Conservation (phyloP, 1,140 invertebrate species). For the Matsumurasca onukii region DNA sequence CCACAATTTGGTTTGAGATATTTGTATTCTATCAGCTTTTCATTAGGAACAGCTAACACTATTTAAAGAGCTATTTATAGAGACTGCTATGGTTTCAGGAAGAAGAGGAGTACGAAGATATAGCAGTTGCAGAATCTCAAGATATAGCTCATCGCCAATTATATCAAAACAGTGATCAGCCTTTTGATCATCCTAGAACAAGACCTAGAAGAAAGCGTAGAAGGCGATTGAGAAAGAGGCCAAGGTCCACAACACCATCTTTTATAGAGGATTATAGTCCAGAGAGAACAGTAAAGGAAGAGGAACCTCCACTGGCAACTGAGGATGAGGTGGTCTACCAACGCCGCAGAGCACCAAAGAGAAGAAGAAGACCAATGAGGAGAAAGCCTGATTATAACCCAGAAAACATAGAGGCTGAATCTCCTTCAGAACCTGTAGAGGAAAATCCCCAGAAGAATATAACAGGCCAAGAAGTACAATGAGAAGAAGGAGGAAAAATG, state of each 20-base stretch:
- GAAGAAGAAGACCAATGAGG: slow-evolving; percentile 46
- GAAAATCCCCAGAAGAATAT: slow-evolving; percentile 2
- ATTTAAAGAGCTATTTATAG: too few relatives aligned
- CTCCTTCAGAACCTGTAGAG: neutral
- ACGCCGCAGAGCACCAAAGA: slow-evolving; percentile 47
- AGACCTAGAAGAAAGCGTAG: slow-evolving; percentile 35
- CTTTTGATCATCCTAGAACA: neutral
- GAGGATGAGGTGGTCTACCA: slow-evolving; percentile 42
- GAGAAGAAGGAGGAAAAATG: slow-evolving; percentile 38
- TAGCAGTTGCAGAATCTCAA: slow-evolving; percentile 30
- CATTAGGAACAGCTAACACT: too few relatives aligned
- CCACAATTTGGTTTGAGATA: too few relatives aligned
- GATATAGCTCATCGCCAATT: slow-evolving; percentile 28
- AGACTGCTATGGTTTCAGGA: too few relatives aligned
- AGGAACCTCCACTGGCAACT: slow-evolving; percentile 40
- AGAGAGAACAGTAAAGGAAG: slow-evolving; percentile 19
- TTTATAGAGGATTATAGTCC: slow-evolving; percentile 22
- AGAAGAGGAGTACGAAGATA: slow-evolving; percentile 30
- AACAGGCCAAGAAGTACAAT: slow-evolving; percentile 31
- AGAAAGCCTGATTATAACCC: slow-evolving; percentile 12
- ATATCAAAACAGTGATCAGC: slow-evolving; percentile 8
- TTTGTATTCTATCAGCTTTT: too few relatives aligned
- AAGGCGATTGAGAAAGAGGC: slow-evolving; percentile 37
- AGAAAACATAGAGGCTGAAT: neutral
- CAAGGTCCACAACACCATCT: slow-evolving; percentile 36